Conservation (phyloP, 2,888 invertebrate genomes). For the Syrista parreyssii region DNA sequence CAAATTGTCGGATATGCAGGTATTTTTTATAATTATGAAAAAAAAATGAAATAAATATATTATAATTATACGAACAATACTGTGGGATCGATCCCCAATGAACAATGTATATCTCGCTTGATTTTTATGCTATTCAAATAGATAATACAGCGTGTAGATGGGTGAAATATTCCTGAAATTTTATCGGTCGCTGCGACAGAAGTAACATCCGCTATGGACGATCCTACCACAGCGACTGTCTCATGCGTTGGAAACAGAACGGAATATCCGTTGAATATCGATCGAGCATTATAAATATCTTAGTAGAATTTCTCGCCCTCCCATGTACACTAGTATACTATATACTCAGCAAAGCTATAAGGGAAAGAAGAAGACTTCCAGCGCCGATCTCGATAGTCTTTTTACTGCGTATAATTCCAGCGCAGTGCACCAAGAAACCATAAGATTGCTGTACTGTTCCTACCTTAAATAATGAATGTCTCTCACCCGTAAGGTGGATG, state of each 20-base stretch:
- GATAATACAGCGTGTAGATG: background rate
- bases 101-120: background rate
- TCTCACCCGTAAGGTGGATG: background rate
- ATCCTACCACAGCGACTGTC: background rate
- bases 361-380: slow-evolving; percentile 9
- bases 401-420: slow-evolving; percentile 25
- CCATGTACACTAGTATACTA: background rate
- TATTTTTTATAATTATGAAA: background rate
- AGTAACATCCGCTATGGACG: background rate
- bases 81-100: background rate
- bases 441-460: slow-evolving; percentile 5
- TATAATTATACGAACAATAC: background rate
- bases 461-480: slow-evolving; percentile 18
- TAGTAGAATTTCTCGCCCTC: background rate
- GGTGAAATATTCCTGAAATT: background rate
- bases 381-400: slow-evolving; percentile 6
- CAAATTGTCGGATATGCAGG: background rate
- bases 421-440: slow-evolving; percentile 27
- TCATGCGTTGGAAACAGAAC: background rate
- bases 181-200: background rate
- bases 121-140: background rate
- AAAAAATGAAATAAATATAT: background rate
- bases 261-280: background rate
- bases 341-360: background rate
- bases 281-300: slow-evolving; percentile 2